phyloP scores from a whole-genome alignment of 1,140 invertebrate species.

The Galleria mellonella region DNA sequence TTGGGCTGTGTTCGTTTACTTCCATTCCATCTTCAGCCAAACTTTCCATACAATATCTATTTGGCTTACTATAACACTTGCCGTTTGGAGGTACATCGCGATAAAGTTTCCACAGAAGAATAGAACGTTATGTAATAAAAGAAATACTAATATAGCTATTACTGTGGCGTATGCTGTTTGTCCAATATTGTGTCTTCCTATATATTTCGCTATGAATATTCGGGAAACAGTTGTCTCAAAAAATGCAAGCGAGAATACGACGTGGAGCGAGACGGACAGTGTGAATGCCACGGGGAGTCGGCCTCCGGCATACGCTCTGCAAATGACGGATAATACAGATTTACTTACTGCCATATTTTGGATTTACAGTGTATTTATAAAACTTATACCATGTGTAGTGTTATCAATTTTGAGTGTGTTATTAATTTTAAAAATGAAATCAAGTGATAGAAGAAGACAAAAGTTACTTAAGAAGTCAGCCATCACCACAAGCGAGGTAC shows the following conservation, averaged over 20 bases:
- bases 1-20: constrained; percentile 88
- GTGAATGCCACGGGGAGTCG: constrained; percentile 20
- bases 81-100: constrained; percentile 94
- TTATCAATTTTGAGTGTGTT: constrained; percentile 62
- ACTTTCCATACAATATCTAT: constrained; percentile 95
- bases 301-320: constrained; percentile 46
- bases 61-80: constrained; percentile 92
- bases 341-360: constrained; percentile 64
- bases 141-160: constrained; percentile 84
- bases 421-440: constrained; percentile 66
- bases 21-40: constrained; percentile 88
- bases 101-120: constrained; percentile 88
- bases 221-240: constrained; percentile 25
- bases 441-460: constrained; percentile 82
- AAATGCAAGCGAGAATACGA: constrained; percentile 18
- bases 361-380: constrained; percentile 69
- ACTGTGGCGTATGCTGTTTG: constrained; percentile 86
- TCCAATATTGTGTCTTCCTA: constrained; percentile 88
- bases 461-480: constrained; percentile 76
- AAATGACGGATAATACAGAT: constrained; percentile 54
- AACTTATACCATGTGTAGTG: constrained; percentile 65
- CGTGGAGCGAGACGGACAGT: constrained; percentile 20
- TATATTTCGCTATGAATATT: constrained; percentile 81
- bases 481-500: constrained; percentile 56
- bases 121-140: constrained; percentile 84